phyloP scores from a whole-genome alignment of 2,113 vertebrate genomes.

The Polypterus senegalus region DNA sequence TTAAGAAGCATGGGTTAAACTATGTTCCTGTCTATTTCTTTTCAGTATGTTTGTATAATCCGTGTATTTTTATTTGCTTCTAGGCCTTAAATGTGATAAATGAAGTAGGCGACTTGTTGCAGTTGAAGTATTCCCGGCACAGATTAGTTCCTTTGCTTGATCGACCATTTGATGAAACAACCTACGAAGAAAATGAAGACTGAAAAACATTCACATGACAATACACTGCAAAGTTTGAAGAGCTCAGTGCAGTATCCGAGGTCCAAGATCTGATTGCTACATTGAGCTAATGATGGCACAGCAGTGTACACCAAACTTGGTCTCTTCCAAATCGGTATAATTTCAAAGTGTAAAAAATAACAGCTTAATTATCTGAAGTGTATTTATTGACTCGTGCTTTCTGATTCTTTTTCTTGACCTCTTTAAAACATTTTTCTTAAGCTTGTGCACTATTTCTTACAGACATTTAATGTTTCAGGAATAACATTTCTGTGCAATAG shows the following conservation, averaged over 20 bases:
- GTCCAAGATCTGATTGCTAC: constrained; percentile 17
- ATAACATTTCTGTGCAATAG: constrained; percentile 7
- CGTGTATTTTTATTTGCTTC: constrained; percentile 8
- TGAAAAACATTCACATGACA: constrained; percentile 30
- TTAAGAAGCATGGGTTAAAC: not conserved
- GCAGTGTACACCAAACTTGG: constrained; percentile 16
- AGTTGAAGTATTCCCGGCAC: constrained; percentile 82
- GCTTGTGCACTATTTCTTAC: not conserved
- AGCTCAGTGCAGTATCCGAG: constrained; percentile 13
- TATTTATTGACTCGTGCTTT: constrained; percentile 11
- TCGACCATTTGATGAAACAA: constrained; percentile 74
- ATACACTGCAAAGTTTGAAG: constrained; percentile 22
- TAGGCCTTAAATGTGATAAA: constrained; percentile 76
- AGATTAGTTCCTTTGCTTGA: constrained; percentile 59
- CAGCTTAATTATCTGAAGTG: too few relatives aligned
- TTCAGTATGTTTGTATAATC: constrained; percentile 6
- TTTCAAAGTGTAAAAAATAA: constrained; percentile 5
- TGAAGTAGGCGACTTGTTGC: constrained; percentile 84
- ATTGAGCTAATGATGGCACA: constrained; percentile 11
- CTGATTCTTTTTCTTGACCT: not conserved
- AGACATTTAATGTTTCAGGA: not conserved
- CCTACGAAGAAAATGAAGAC: constrained; percentile 74
- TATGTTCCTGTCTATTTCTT: constrained; percentile 6
- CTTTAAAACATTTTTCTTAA: constrained; percentile 13
- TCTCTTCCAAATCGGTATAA: not conserved